Percentiles rank a stretch among this genome's conserved stretches.
These are phyloP conservation scores for Eristalis pertinax DNA, from an alignment of 2,888 invertebrate genomes.

Conservation along the genomic window DNA sequence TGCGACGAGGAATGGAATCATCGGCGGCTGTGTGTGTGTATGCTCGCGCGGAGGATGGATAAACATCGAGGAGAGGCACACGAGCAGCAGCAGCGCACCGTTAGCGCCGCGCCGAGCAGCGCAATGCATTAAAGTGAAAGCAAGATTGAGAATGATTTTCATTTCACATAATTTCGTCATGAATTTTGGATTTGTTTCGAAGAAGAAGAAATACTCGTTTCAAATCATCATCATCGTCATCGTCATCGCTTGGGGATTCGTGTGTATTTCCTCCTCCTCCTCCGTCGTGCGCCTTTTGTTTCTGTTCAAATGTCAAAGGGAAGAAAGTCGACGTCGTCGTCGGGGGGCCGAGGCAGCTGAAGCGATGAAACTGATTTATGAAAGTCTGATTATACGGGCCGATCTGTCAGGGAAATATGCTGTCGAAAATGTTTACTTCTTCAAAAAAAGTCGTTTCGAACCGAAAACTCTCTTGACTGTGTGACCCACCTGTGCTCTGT, in stretches of 20 bases:
- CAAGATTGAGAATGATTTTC: slow-evolving; percentile 54
- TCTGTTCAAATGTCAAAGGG: neutral
- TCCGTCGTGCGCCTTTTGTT: neutral
- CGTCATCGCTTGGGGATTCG: neutral
- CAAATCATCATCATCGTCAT: neutral
- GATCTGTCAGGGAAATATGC: neutral
- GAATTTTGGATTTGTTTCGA: slow-evolving; percentile 51
- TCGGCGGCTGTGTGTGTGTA: too few relatives aligned
- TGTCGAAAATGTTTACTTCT: neutral
- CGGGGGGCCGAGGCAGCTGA: neutral
- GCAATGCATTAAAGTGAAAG: slow-evolving; percentile 23
- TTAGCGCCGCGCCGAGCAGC: neutral
- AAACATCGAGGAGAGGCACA: neutral
- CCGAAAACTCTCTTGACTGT: neutral
- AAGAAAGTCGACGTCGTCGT: neutral
- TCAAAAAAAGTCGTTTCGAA: neutral
- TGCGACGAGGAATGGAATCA: neutral
- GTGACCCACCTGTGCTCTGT: neutral
- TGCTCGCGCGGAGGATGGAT: neutral
- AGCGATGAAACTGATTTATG: neutral
- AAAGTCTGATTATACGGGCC: neutral
- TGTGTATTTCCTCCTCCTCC: neutral
- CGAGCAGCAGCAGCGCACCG: too few relatives aligned
- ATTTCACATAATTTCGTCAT: slow-evolving; percentile 60
- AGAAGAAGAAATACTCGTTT: slow-evolving; percentile 10